Evolutionary conservation across 1,140 invertebrate species (phyloP), one percentile per base, ranked within the genome.

Genomic region (Drosophila cardini): DNA sequence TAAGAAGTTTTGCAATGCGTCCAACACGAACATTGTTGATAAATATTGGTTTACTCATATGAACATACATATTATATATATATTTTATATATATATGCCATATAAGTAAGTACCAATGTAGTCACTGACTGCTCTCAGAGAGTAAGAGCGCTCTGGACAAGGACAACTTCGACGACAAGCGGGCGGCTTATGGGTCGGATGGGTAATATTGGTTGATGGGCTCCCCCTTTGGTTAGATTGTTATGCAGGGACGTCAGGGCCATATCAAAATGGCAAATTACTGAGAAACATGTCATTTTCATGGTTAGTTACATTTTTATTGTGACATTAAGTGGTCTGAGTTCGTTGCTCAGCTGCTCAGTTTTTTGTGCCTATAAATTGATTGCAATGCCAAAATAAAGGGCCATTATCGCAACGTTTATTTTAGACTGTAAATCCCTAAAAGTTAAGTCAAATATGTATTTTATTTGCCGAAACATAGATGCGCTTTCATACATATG

Each of bases 251-350:
- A 78, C 78, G 72, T 76, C 79, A 79, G 58, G 75, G 50, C 65
- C 40, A 75, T 80, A 85, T 84, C 80, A 89, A 74, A 87, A 89
- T 60, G 73, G 76, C 85, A 87, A 87, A 89, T 87, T 89, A 80
- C 84, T 89, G 84, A 77, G 80, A 84, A 87, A 87, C 84, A 89
- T 87, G 84, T 87, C 83, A 87, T 87, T 87, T 87, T 87, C 84
- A 87, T 87, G 84, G 84, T 87, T 87, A 87, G 84, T 87, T 87
- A 87, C 84, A 89, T 89, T 87, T 87, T 89, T 87, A 89, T 87
- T 87, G 84, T 87, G 84, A 84, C 84, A 87, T 87, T 87, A 87
- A 87, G 84, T 87, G 84, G 80, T 89, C 65, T 48, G 65, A 69
- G 75, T 64, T 38, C 65, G 52, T 67, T 78, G 57, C 34, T 72